Base-by-base conservation (phyloP, 2,888 invertebrate species). In the Graphium colonna region DNA sequence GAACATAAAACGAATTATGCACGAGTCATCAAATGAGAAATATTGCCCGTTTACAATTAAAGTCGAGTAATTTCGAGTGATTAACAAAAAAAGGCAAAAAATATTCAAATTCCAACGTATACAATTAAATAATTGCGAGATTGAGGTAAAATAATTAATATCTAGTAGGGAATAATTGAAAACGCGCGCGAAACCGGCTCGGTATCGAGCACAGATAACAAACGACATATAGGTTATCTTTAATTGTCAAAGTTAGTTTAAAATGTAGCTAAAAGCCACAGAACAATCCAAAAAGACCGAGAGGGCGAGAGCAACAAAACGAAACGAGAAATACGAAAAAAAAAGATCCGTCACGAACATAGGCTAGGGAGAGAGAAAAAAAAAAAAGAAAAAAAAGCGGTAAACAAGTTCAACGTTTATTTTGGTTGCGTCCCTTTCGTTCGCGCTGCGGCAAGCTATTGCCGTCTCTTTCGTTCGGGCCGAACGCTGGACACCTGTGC, bases 401-500 rank as follows among this genome's bases (percentile, higher is more conserved):
- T 75, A 81, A 83, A 84, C 82, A 87, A 88, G 89, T 88, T 87
- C 87, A 88, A 82, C 88, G 86, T 89, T 89, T 89, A 89, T 89
- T 89, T 89, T 89, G 79, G 86, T 89, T 79, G 81, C 75, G 71
- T 87, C 86, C 61, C 73, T 68, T 68, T 89, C 79, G 58, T 63
- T 45, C 86, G 33, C 56, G 45, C 4, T 36, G 43, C 44, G 51
- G 60, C 71, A 73, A 56, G 13, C 33, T 78, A 75, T 65, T 47
- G 52, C 69, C 47, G 38, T 82, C 86, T 76, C 77, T 63, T 61
- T 85, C 77, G 63, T 62, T 56, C 80, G 63, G 74, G 69, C 82
- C 81, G 84, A 89, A 81, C 89, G 89, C 82, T 86, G 89, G 87
- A 89, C 89, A 89, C 89, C 89, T 89, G 89, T 89, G 89, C 89